Percentiles rank a stretch among this genome's conserved stretches.
phyloP scores from a whole-genome alignment of 35 echinoderm and acorn worm genomes.

The Heliocidaris erythrogramma region DNA sequence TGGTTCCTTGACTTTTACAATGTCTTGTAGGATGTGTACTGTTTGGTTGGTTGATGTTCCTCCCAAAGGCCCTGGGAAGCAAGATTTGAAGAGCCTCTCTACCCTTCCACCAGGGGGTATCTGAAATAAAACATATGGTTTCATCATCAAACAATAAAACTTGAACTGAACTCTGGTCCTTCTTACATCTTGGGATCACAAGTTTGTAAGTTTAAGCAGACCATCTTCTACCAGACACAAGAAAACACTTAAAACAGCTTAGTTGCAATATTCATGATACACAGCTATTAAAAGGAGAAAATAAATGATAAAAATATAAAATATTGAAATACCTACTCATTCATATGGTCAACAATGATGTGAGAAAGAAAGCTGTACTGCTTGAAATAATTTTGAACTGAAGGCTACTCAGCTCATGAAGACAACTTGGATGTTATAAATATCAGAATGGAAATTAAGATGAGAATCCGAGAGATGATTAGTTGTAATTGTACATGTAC shows the following conservation, averaged over 20 bases:
- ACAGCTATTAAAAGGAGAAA: not conserved
- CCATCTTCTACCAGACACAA: not conserved
- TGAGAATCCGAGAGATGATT: not conserved
- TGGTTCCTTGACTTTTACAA: not conserved
- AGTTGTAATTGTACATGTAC: not conserved
- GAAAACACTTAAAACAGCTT: not conserved
- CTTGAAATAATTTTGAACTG: not conserved
- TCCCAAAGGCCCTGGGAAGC: not conserved
- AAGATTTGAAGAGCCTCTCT: constrained; percentile 20
- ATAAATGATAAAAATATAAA: not conserved
- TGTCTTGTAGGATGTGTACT: not conserved
- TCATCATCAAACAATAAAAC: not conserved
- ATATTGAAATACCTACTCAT: not conserved
- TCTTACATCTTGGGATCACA: not conserved
- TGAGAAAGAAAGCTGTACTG: not conserved
- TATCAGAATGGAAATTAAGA: not conserved
- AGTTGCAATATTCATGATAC: not conserved
- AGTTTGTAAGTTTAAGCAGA: not conserved
- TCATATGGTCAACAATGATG: not conserved
- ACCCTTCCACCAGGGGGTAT: constrained; percentile 13
- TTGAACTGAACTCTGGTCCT: not conserved
- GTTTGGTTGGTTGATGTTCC: not conserved
- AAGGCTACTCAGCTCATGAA: not conserved
- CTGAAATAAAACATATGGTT: not conserved
- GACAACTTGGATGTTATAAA: not conserved